Conservation (phyloP, 2,888 invertebrate genomes). For the Eumerus sabulonum region DNA sequence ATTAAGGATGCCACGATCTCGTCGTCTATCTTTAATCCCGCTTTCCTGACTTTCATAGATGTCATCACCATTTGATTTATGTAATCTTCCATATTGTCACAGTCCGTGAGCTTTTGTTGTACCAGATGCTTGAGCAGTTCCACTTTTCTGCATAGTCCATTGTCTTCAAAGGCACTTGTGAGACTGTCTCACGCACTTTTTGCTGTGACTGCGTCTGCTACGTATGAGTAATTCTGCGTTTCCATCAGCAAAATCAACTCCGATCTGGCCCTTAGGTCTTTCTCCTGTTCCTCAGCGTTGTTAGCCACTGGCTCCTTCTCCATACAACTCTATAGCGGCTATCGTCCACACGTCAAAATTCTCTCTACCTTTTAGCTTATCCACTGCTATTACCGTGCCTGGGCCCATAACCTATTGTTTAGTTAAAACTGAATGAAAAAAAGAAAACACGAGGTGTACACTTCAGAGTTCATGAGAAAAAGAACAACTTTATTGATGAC, state of each 20-base stretch:
- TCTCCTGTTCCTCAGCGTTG: neutral
- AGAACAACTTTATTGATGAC: too few relatives aligned
- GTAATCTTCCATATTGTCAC: constrained; percentile 60
- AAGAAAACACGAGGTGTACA: too few relatives aligned
- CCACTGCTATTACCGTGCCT: constrained; percentile 12
- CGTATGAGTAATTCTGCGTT: constrained; percentile 63
- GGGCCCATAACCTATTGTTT: constrained; percentile 29
- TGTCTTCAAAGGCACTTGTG: constrained; percentile 59
- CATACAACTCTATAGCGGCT: constrained; percentile 38
- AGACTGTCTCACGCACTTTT: constrained; percentile 66
- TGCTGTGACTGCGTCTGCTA: constrained; percentile 58
- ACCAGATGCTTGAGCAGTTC: constrained; percentile 62
- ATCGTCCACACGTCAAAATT: constrained; percentile 73
- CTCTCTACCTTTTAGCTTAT: constrained; percentile 53
- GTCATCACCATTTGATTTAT: constrained; percentile 64
- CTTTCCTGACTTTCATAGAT: constrained; percentile 46
- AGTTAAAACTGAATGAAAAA: too few relatives aligned
- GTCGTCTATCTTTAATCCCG: too few relatives aligned
- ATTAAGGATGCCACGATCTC: too few relatives aligned
- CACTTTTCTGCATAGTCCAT: constrained; percentile 60
- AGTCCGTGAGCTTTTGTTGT: constrained; percentile 55
- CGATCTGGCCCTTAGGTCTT: constrained; percentile 47
- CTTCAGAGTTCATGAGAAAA: too few relatives aligned
- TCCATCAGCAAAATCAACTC: constrained; percentile 68
- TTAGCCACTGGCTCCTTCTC: constrained; percentile 1